Base-by-base conservation (phyloP, 2,797 vertebrate genomes). In the Oreochromis grahami region DNA sequence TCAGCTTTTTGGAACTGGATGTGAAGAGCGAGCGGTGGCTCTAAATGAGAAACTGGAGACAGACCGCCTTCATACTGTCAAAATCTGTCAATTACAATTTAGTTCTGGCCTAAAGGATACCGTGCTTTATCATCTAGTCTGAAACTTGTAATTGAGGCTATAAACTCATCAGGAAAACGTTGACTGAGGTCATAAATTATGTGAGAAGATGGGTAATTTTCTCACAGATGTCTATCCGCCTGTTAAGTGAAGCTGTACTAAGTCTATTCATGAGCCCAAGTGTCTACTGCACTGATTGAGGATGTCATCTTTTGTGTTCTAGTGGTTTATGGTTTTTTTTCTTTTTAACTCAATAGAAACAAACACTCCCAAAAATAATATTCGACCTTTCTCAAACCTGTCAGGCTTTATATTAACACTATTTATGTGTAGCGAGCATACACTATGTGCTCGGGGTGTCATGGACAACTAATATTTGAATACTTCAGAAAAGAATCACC, bases 151-250 rank as follows among this genome's bases (percentile, higher is more conserved):
- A 72, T 45, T 4, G 41, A 72, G 9, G 43, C 15, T 26, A 48
- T 72, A 48, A 48, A 45, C 15, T 72, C 68, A 72, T 48, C 68
- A 72, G 41, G 41, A 48, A 26, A 48, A 72, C 48, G 68, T 10
- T 45, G 21, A 72, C 68, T 48, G 68, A 48, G 68, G 41, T 72
- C 41, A 29, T 72, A 72, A 72, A 72, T 72, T 45, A 4, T 19
- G 24, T 11, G 24, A 72, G 68, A 48, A 48, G 68, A 29, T 7
- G 24, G 68, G 41, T 29, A 48, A 72, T 72, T 72, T 48, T 29
- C 68, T 70, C 65, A 70, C 8, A 70, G 38, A 45, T 45, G 21
- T 26, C 38, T 45, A 11, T 7, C 65, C 4, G 5, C 38, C 34
- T 65, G 60, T 41, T 65, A 21, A 14, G 60, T 21, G 34, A 65